These are phyloP conservation scores for Glareola pratincola DNA, from an alignment of 2,113 vertebrate genomes.

Conservation along the genomic window DNA sequence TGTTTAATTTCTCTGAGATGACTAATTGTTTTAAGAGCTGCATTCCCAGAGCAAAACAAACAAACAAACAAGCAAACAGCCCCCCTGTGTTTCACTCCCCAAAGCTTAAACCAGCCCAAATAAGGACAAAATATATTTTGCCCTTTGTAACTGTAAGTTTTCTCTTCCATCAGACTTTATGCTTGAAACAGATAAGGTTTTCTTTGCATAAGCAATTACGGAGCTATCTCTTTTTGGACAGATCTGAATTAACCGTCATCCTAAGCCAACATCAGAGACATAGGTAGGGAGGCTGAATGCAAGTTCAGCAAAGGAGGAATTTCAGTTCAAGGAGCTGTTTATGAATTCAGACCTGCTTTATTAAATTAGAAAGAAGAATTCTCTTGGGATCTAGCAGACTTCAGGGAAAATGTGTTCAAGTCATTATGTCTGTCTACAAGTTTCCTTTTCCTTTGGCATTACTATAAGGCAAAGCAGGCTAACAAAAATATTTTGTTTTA, in stretches of 20 bases:
- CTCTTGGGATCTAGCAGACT: slow-evolving; percentile 19
- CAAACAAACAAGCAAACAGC: not conserved
- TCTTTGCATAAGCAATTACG: slow-evolving; percentile 59
- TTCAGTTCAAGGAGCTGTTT: slow-evolving; percentile 37
- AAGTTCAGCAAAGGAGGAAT: slow-evolving; percentile 53
- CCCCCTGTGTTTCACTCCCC: not conserved
- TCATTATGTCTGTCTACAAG: not conserved
- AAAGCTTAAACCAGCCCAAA: not conserved
- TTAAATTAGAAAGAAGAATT: slow-evolving; percentile 53
- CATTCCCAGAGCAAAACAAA: slow-evolving; percentile 23
- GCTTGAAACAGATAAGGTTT: slow-evolving; percentile 48
- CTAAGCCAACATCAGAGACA: slow-evolving; percentile 62
- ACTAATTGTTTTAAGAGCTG: slow-evolving; percentile 51
- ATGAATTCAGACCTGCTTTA: slow-evolving; percentile 32
- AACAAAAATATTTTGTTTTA: not conserved
- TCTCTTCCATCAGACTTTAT: slow-evolving; percentile 12
- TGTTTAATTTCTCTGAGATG: slow-evolving; percentile 50
- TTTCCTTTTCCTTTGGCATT: not conserved
- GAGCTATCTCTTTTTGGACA: slow-evolving; percentile 41
- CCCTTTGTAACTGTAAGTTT: slow-evolving; percentile 11
- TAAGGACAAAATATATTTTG: slow-evolving; percentile 24
- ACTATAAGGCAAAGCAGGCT: not conserved
- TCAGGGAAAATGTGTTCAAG: slow-evolving; percentile 19
- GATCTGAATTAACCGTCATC: slow-evolving; percentile 62
- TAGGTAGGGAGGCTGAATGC: slow-evolving; percentile 36